Percentiles rank a stretch among this genome's conserved stretches.
Evolutionary conservation across 2,113 vertebrate genomes (phyloP).

Genomic region (Alligator mississippiensis): DNA sequence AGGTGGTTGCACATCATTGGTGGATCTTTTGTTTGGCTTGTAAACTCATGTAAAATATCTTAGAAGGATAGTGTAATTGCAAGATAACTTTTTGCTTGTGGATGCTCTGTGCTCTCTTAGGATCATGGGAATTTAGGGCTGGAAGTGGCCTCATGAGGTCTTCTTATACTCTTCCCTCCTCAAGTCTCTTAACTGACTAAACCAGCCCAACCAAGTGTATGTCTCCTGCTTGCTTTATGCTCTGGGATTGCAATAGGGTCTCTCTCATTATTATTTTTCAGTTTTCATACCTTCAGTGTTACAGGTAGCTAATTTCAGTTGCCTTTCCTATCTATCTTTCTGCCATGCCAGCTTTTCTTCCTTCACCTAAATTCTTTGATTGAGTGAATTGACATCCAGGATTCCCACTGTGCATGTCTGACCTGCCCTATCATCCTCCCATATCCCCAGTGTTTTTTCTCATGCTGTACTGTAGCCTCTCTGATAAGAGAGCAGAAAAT

Average conservation of each 20-base stretch:
- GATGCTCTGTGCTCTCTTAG: constrained; percentile 24
- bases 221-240: constrained; percentile 35
- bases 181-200: too few relatives aligned
- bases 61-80: constrained; percentile 45
- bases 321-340: too few relatives aligned
- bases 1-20: constrained; percentile 28
- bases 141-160: too few relatives aligned
- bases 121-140: too few relatives aligned
- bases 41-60: constrained; percentile 41
- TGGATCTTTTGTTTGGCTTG: background rate
- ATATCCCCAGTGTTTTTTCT: background rate
- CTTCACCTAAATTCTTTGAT: too few relatives aligned
- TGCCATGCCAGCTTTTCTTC: too few relatives aligned
- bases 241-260: constrained; percentile 35
- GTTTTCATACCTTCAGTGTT: too few relatives aligned
- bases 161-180: too few relatives aligned
- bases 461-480: constrained; percentile 10
- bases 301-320: too few relatives aligned
- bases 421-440: background rate
- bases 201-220: too few relatives aligned
- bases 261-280: constrained; percentile 45
- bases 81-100: constrained; percentile 55
- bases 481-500: constrained; percentile 47
- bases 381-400: background rate
- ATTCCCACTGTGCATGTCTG: background rate